These are phyloP conservation scores for Triops cancriformis DNA, from an alignment of 1,140 invertebrate species.

Conservation along the genomic window DNA sequence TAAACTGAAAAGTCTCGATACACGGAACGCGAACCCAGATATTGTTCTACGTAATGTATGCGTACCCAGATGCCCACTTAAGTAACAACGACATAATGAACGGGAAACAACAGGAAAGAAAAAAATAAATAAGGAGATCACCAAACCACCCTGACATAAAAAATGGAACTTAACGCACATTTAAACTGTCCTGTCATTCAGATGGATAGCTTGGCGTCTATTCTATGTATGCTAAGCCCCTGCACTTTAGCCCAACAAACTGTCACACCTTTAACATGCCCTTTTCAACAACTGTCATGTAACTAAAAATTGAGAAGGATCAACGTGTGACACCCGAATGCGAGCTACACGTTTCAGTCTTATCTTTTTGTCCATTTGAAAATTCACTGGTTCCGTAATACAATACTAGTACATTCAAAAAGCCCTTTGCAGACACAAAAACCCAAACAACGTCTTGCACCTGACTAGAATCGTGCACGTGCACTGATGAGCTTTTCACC, in stretches of 20 bases:
- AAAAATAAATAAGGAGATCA: neutral
- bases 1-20: neutral
- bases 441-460: neutral
- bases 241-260: neutral
- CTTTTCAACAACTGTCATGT: neutral
- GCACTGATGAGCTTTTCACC: neutral
- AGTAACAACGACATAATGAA: neutral
- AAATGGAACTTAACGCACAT: neutral
- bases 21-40: neutral
- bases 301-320: neutral
- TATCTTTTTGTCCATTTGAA: neutral
- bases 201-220: neutral
- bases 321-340: too few relatives aligned
- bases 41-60: neutral
- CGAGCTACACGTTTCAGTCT: too few relatives aligned
- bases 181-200: neutral
- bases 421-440: neutral
- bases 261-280: neutral
- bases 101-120: neutral
- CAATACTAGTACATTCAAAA: neutral
- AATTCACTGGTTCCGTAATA: neutral
- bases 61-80: conserved; percentile 3
- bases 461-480: conserved; percentile 1
- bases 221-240: neutral
- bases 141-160: neutral